Percentiles rank a stretch among this genome's conserved stretches.
Evolutionary conservation across 2,888 invertebrate genomes (phyloP).

Genomic region (Agrochola macilenta): DNA sequence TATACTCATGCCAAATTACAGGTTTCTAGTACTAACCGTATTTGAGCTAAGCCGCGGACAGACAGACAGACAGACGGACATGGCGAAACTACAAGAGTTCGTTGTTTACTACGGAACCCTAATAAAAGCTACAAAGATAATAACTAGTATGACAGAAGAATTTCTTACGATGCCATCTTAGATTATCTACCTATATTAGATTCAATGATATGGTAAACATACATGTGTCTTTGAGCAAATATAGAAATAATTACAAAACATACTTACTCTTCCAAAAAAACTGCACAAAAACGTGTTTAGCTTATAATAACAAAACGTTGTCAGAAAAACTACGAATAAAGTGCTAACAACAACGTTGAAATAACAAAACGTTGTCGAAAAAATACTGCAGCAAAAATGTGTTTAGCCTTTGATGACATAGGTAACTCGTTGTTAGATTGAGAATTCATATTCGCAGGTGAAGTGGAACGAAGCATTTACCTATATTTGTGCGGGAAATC

Average conservation of each 20-base stretch:
- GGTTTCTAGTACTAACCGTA: too few species aligned
- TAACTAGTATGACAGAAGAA: not conserved
- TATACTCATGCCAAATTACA: too few species aligned
- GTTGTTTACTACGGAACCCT: too few species aligned
- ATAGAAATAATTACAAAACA: slow-evolving; percentile 1
- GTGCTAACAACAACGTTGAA: slow-evolving; percentile 28
- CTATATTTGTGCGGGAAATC: slow-evolving; percentile 49
- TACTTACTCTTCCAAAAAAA: slow-evolving; percentile 11
- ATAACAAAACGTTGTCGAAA: slow-evolving; percentile 23
- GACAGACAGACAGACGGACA: too few species aligned
- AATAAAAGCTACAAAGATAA: not conserved
- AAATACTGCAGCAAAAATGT: slow-evolving; percentile 33
- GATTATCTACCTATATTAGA: not conserved
- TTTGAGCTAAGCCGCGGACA: too few species aligned
- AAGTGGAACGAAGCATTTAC: slow-evolving; percentile 20
- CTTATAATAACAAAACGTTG: slow-evolving; percentile 20
- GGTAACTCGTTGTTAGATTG: not conserved
- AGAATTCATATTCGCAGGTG: slow-evolving; percentile 31
- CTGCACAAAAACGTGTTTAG: slow-evolving; percentile 16
- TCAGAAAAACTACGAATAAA: slow-evolving; percentile 34
- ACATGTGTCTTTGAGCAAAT: not conserved
- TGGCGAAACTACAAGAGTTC: too few species aligned
- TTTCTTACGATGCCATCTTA: too few species aligned
- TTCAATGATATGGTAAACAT: not conserved
- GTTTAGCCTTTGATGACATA: not conserved